Percentiles rank a stretch among this genome's conserved stretches.
Evolutionary conservation across 2,888 invertebrate species (phyloP).

Genomic region (Listrodromus nycthemerus): DNA sequence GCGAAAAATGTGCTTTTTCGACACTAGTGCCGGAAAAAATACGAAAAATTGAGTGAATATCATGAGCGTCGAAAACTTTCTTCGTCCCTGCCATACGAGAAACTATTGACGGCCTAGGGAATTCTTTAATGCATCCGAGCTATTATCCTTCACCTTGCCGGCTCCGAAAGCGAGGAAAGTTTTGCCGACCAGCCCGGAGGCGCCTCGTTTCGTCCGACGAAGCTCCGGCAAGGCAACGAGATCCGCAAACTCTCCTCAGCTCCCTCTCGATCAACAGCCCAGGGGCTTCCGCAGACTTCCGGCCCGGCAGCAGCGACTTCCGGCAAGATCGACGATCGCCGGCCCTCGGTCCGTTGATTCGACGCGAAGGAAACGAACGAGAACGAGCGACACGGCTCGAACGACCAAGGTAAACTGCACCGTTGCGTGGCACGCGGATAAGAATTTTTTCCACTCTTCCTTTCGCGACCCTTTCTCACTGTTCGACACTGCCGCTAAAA

Average conservation of each 20-base stretch:
- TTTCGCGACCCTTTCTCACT: not conserved
- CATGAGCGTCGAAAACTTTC: no score
- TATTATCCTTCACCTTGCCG: no score
- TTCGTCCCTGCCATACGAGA: no score
- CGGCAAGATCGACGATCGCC: constrained; percentile 67
- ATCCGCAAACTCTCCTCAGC: constrained; percentile 17
- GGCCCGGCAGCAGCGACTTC: constrained; percentile 57
- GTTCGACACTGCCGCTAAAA: not conserved
- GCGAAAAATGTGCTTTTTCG: no score
- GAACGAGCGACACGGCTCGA: constrained; percentile 38
- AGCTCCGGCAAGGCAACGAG: constrained; percentile 13
- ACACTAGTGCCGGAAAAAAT: no score
- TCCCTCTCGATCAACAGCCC: constrained; percentile 56
- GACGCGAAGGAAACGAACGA: constrained; percentile 57
- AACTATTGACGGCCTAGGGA: no score
- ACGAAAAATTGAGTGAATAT: no score
- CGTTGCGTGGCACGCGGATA: constrained; percentile 7
- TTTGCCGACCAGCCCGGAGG: constrained; percentile 3
- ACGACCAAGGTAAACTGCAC: constrained; percentile 48
- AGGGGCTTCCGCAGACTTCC: constrained; percentile 50
- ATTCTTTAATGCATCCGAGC: no score
- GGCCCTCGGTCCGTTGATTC: constrained; percentile 61
- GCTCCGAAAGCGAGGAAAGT: no score
- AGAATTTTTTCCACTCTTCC: constrained; percentile 7
- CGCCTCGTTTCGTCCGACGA: not conserved